Base-by-base conservation (phyloP, 2,797 vertebrate genomes). In the Pempheris klunzingeri region DNA sequence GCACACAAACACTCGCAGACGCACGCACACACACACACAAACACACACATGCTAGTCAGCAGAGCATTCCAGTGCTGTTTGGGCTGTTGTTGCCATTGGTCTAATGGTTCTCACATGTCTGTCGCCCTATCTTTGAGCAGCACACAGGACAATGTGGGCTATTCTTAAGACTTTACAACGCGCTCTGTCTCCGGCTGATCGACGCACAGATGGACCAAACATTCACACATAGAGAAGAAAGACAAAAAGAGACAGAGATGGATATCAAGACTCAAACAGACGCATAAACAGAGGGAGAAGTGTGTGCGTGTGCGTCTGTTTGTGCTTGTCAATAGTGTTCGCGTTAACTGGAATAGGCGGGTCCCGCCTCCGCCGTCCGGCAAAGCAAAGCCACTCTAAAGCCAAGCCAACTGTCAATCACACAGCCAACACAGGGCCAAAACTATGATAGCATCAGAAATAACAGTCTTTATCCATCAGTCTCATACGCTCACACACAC, bases 41-140 rank as follows among this genome's bases (percentile, higher is more conserved):
- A 66, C 71, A 80, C 74, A 84, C 91, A 86, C 89, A 87, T 63
- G 75, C 77, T 90, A 86, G 87, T 92, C 89, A 91, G 88, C 87
- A 88, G 82, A 87, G 86, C 93, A 94, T 94, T 93, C 91, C 92
- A 81, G 75, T 15, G 81, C 90, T 93, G 88, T 94, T 94, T 93
- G 90, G 89, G 77, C 86, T 84, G 77, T 92, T 92, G 92, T 93
- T 94, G 92, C 92, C 90, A 93, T 91, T 88, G 90, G 90, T 90
- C 85, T 94, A 94, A 95, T 95, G 92, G 92, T 88, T 94, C 91
- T 96, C 95, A 95, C 94, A 93, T 94, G 95, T 89, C 90, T 88
- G 79, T 83, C 82, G 81, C 87, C 65, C 87, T 86, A 74, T 92
- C 93, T 93, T 91, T 86, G 77, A 93, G 90, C 88, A 67, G 82